phyloP scores from a whole-genome alignment of 2,888 invertebrate species.

The Alviniconcha strummeri region DNA sequence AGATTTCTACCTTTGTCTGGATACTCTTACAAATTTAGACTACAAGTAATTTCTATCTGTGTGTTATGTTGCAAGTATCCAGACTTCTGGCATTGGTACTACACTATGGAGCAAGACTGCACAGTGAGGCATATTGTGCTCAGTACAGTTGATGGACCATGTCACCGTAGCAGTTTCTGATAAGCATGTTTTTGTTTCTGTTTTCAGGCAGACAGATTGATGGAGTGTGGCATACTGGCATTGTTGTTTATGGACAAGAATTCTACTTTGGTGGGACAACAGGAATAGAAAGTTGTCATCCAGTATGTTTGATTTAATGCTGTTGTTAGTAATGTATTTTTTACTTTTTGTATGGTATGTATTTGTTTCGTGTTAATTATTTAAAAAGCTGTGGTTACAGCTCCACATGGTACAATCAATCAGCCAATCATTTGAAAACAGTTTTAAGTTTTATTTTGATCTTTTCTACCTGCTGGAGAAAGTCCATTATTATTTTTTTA shows the following conservation, averaged over 20 bases:
- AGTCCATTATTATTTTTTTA: neutral
- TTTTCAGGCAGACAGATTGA: constrained; percentile 86
- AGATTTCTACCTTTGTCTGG: too few relatives aligned
- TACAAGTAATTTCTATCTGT: neutral
- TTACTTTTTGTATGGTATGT: neutral
- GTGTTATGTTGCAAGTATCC: too few relatives aligned
- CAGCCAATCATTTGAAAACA: too few relatives aligned
- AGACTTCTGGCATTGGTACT: too few relatives aligned
- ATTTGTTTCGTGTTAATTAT: neutral
- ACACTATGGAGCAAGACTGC: neutral
- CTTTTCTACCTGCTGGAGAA: too few relatives aligned
- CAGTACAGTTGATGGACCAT: neutral
- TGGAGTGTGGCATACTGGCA: constrained; percentile 94
- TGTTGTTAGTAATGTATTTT: constrained; percentile 10
- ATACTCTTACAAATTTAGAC: too few relatives aligned
- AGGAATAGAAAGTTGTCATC: constrained; percentile 86
- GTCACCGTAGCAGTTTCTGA: too few relatives aligned
- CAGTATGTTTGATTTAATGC: constrained; percentile 79
- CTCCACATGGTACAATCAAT: too few relatives aligned
- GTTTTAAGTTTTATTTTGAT: too few relatives aligned
- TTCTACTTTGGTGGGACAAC: constrained; percentile 90
- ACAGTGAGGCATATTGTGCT: neutral
- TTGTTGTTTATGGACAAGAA: constrained; percentile 90
- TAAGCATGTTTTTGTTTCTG: neutral
- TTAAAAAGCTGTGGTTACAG: neutral